phyloP scores from a whole-genome alignment of 1,140 invertebrate species.

The Apis mellifera region Amel_HAv3.1 CM009934.2:4596501-4597000 shows the following conservation, averaged over 20 bases:
- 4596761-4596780: too few species aligned
- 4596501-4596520: slow-evolving; percentile 13
- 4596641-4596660: not conserved
- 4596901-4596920: not conserved
- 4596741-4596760: too few species aligned
- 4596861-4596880: too few species aligned
- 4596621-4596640: not conserved
- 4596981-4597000: slow-evolving; percentile 26
- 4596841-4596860: too few species aligned
- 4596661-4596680: too few species aligned
- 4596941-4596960: too few species aligned
- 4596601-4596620: not conserved
- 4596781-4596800: too few species aligned
- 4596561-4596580: not conserved
- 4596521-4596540: not conserved
- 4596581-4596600: not conserved
- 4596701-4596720: not conserved
- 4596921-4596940: not conserved
- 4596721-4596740: not conserved
- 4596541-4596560: not conserved
- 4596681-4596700: not conserved
- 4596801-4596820: too few species aligned
- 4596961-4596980: not conserved
- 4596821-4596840: too few species aligned
- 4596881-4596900: too few species aligned